Evolutionary conservation across 2,797 vertebrate species (phyloP), one percentile per base, ranked within the genome.

Genomic region (Hylomyscus alleni): DNA sequence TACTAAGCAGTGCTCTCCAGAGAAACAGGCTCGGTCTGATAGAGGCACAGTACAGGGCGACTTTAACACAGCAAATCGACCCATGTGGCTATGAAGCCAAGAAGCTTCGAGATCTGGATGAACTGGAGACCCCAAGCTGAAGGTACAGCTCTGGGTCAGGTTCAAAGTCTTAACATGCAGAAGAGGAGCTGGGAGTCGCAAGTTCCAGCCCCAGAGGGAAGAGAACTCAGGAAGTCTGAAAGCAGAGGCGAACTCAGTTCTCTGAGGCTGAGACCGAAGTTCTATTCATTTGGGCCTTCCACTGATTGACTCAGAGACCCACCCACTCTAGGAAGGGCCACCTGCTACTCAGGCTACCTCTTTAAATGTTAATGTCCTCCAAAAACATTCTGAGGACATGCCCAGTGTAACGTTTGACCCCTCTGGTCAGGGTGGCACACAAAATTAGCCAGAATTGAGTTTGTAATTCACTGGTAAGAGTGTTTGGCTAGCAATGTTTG

Each of bases 371-470:
- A 69, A 72, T 52, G 83, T 50, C 69, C 90, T 85, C 72, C 80
- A 75, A n/a, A 73, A 91, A 91, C 24, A 69, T 37, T n/a, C 78
- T 44, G 60, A 34, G 44, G 62, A 69, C 44, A 19, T 26, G 34
- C 24, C 22, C 77, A 93, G 54, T 84, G 67, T 67, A 84, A 82
- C 17, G 60, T 72, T 52, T 85, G 7, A 69, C 78, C 24, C 60
- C 60, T 26, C 47, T 17, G 26, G 22, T 11, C 50, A 78, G 67
- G 67, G 24, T 85, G 67, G 91, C n/a, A 69, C 58, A 67, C 40
- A 87, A 93, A 92, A 92, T 80, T 80, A 87, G 52, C 29, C 56
- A 81, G 60, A 58, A 89, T 9, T 69, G 85, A 72, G 22, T 54
- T 87, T 72, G 50, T 69, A 72, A 72, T 19, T 87, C 52, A 72